phyloP scores from a whole-genome alignment of 2,888 invertebrate species.

The Sarcophaga subvicina region DNA sequence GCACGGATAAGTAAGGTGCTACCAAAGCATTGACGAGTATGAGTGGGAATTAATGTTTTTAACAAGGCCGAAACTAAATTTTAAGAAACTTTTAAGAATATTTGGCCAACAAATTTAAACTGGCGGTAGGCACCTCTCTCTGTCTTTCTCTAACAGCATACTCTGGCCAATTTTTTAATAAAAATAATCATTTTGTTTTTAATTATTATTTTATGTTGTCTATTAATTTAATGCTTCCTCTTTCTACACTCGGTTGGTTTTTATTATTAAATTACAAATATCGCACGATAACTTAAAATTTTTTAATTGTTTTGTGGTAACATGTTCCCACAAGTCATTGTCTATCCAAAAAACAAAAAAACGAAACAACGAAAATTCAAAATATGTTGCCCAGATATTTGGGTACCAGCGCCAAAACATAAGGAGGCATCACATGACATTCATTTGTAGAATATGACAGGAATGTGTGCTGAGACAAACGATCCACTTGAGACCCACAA shows the following conservation, averaged over 20 bases:
- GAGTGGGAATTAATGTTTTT: too few species aligned
- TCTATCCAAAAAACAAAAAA: conserved; percentile 4
- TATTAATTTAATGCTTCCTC: not conserved
- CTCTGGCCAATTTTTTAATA: too few species aligned
- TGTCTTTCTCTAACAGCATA: too few species aligned
- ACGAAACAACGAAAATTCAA: conserved; percentile 57
- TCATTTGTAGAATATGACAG: conserved; percentile 66
- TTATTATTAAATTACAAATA: not conserved
- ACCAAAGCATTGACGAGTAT: too few species aligned
- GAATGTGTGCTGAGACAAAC: conserved; percentile 62
- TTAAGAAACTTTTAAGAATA: too few species aligned
- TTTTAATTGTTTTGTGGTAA: conserved; percentile 58
- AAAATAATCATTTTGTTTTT: not conserved
- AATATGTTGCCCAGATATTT: conserved; percentile 30
- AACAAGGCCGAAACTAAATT: too few species aligned
- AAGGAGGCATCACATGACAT: conserved; percentile 44
- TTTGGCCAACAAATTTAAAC: too few species aligned
- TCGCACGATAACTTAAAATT: conserved; percentile 19
- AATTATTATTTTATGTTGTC: not conserved
- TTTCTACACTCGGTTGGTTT: not conserved
- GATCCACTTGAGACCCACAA: conserved; percentile 60
- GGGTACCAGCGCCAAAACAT: conserved; percentile 33
- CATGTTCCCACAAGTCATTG: conserved; percentile 65
- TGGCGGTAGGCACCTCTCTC: too few species aligned
- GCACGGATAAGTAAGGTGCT: too few species aligned